Percentiles rank a stretch among this genome's conserved stretches.
phyloP scores from a whole-genome alignment of 1,140 invertebrate species.

The Lepidostoma basale region DNA sequence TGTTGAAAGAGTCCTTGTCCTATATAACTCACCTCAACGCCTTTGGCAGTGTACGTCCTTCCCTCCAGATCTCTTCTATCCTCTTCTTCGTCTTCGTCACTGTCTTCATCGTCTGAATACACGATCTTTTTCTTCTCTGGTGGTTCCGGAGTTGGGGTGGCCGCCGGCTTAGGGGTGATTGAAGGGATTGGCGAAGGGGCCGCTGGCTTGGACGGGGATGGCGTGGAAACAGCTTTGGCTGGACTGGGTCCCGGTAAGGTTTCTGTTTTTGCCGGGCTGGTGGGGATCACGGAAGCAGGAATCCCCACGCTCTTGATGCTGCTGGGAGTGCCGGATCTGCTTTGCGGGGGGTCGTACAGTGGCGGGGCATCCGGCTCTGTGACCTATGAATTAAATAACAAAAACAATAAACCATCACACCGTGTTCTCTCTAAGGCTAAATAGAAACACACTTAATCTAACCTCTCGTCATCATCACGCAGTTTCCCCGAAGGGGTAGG shows the following conservation, averaged over 20 bases:
- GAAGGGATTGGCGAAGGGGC: constrained; percentile 23
- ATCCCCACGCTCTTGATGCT: not conserved
- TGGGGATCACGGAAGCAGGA: not conserved
- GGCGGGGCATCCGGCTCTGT: constrained; percentile 42
- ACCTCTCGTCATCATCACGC: too few relatives aligned
- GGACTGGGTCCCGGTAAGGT: not conserved
- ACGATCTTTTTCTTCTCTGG: constrained; percentile 49
- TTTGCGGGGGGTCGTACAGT: constrained; percentile 36
- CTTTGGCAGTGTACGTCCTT: constrained; percentile 75
- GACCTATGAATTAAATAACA: constrained; percentile 49
- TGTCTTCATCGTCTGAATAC: constrained; percentile 55
- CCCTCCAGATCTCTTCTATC: constrained; percentile 78
- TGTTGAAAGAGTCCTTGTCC: not conserved
- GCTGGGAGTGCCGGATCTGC: constrained; percentile 51
- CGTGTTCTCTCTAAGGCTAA: too few relatives aligned
- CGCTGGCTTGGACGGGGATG: constrained; percentile 26
- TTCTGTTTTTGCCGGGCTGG: not conserved
- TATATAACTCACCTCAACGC: constrained; percentile 69
- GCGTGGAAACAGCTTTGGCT: not conserved
- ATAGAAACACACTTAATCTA: too few relatives aligned
- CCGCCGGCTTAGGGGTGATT: constrained; percentile 26
- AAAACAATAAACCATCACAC: too few relatives aligned
- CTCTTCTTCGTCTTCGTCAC: constrained; percentile 61
- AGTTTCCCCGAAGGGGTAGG: too few relatives aligned
- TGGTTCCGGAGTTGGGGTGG: constrained; percentile 43